Percentiles rank a stretch among this genome's conserved stretches.
Evolutionary conservation across 2,113 vertebrate genomes (phyloP).

Genomic region (Peromyscus californicus): DNA sequence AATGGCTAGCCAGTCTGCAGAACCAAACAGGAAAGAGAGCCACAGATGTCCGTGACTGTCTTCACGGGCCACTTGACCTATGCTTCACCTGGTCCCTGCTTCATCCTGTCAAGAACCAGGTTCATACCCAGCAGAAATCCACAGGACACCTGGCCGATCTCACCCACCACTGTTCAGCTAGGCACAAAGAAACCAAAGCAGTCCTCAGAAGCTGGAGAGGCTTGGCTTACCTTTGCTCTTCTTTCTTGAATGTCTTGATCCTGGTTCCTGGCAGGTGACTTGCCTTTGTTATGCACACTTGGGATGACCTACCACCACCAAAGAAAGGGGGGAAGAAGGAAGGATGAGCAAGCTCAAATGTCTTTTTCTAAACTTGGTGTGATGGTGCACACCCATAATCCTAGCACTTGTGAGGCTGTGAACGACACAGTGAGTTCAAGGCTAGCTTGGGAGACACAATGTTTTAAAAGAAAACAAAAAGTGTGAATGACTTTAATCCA

Average conservation of each 20-base stretch:
- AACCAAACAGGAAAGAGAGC: not conserved
- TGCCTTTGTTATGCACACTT: constrained; percentile 77
- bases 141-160: not conserved
- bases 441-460: not conserved
- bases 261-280: constrained; percentile 74
- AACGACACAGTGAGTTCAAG: not conserved
- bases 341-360: not conserved
- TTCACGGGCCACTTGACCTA: not conserved
- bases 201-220: not conserved
- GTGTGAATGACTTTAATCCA: not conserved
- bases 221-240: constrained; percentile 84
- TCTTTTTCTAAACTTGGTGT: not conserved
- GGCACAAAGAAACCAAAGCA: not conserved
- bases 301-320: constrained; percentile 81
- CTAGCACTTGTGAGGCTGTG: not conserved
- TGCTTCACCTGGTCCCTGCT: not conserved
- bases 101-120: not conserved
- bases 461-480: not conserved
- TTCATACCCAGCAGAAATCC: not conserved
- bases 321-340: too few species aligned
- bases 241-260: constrained; percentile 75
- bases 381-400: not conserved
- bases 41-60: too few species aligned
- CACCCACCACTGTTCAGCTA: not conserved
- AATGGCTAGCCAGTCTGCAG: not conserved